A percentile compares a stretch with the other conserved stretches of the same genome.
Conservation (phyloP, 2,888 invertebrate genomes). For the Barypeithes pellucidus region DNA sequence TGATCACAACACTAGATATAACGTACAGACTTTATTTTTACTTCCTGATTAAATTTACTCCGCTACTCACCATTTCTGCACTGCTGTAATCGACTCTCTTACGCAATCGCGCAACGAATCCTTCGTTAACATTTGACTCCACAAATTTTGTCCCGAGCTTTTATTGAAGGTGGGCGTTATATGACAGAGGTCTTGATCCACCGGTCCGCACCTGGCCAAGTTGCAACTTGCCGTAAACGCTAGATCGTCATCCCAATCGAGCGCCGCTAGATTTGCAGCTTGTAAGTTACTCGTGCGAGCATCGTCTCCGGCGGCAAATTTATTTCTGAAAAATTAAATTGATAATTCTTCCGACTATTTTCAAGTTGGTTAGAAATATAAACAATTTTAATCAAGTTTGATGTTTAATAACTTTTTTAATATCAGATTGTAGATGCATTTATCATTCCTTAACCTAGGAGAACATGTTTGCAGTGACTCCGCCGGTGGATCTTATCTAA, state of each 20-base stretch:
- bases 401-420: too few relatives aligned
- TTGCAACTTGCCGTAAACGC: slow-evolving; percentile 35
- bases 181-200: slow-evolving; percentile 34
- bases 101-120: not conserved
- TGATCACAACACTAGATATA: too few relatives aligned
- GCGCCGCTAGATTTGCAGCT: slow-evolving; percentile 30
- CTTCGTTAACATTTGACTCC: not conserved
- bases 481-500: too few relatives aligned
- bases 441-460: too few relatives aligned
- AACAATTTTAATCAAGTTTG: too few relatives aligned
- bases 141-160: slow-evolving; percentile 33
- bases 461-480: too few relatives aligned
- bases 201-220: slow-evolving; percentile 8
- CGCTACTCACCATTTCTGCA: not conserved
- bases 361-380: too few relatives aligned
- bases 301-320: slow-evolving; percentile 34
- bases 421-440: too few relatives aligned
- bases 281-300: not conserved
- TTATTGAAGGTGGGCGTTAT: not conserved
- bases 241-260: slow-evolving; percentile 40
- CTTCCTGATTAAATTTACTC: too few relatives aligned
- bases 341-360: not conserved
- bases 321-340: slow-evolving; percentile 25
- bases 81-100: not conserved
- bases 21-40: too few relatives aligned